These are phyloP conservation scores for Campoplex capitator DNA, from an alignment of 2,888 invertebrate species.

Conservation along the genomic window DNA sequence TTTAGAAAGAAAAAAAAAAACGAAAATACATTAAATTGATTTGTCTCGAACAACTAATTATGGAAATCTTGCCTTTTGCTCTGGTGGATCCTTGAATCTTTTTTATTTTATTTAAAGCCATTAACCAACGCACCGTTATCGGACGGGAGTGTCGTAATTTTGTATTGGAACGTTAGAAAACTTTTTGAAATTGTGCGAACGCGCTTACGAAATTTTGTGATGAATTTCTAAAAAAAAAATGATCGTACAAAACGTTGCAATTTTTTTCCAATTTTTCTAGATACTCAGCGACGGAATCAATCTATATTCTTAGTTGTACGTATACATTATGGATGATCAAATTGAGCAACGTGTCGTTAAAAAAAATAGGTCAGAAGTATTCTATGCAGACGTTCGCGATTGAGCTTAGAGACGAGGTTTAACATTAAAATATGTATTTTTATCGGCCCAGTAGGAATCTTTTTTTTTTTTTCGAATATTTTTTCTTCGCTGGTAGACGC, in stretches of 20 bases:
- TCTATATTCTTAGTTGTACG: neutral
- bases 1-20: neutral
- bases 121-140: constrained; percentile 52
- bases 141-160: neutral
- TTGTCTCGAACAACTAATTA: neutral
- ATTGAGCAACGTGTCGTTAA: constrained; percentile 28
- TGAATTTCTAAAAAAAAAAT: neutral
- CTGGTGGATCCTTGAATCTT: constrained; percentile 25
- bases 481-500: neutral
- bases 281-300: neutral
- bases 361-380: neutral
- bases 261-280: neutral
- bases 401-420: neutral
- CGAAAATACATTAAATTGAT: neutral
- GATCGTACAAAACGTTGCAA: neutral
- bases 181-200: neutral
- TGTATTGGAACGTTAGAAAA: constrained; percentile 28
- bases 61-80: neutral
- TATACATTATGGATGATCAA: neutral
- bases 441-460: neutral
- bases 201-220: neutral
- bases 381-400: neutral
- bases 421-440: neutral
- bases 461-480: neutral
- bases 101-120: constrained; percentile 54